Base-by-base conservation (phyloP, 2,113 vertebrate species). In the Zosterops japonicus region DNA sequence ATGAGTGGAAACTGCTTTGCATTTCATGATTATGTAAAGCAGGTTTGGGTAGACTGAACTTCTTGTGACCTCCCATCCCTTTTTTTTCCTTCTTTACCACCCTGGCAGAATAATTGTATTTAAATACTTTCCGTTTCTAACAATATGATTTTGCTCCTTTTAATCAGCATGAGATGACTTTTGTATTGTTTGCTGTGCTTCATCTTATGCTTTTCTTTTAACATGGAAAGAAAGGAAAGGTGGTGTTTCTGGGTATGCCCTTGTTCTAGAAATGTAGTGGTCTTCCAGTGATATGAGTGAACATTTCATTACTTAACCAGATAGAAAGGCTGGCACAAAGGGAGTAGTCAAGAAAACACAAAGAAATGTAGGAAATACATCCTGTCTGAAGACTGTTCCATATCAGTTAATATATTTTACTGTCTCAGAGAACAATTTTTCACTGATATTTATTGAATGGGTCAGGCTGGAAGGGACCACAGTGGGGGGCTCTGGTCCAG, bases 11-110 rank as follows among this genome's bases (percentile, higher is more conserved):
- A 83, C 86, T 95, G 77, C 74, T 97, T 97, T 96, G 93, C 94
- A 97, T 96, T 96, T 96, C 88, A 94, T 96, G 83, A 93, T 96
- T 96, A 95, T 97, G 90, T 93, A 96, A 96, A 97, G 69, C 57
- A 93, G 33, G 78, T 85, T 79, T 94, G 87, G 90, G 83, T 94
- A 84, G 77, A 94, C 80, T 96, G 94, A 94, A 96, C 93, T 96
- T 92, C 41, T 80, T 89, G 69, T 95, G 93, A 89, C 91, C 95
- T 90, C 0, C 12, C 6, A 8, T 35, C 2, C 15, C 2, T 5
- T 8, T 41, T 7, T 19, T 11, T 3, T 1, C 11, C 35, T 71
- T 83, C 52, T 79, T 63, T 91, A 23, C 57, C 23, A 72, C 57
- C 25, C 57, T 95, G 46, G 47, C 72, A 75, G 67, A 81, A 77